Conservation (phyloP, 2,113 vertebrate species). For the Esox niger region DNA sequence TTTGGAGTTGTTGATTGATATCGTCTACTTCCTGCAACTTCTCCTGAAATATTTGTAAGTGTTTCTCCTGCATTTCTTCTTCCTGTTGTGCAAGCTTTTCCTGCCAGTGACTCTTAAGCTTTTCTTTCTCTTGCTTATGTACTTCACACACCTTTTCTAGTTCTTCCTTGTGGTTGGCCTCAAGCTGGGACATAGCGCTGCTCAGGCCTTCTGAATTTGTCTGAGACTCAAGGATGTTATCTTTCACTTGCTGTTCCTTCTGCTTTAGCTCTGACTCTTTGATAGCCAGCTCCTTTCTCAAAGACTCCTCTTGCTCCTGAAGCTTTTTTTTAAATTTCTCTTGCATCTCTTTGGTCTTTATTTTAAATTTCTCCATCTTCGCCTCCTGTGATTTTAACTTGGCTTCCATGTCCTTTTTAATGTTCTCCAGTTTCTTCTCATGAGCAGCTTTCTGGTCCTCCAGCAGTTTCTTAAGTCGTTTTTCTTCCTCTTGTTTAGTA, state of each 20-base stretch:
- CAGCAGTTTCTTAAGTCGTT: slow-evolving; percentile 68
- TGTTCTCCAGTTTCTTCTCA: slow-evolving; percentile 70
- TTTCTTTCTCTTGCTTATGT: slow-evolving; percentile 73
- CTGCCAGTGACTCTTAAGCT: slow-evolving; percentile 71
- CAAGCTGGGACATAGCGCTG: slow-evolving; percentile 80
- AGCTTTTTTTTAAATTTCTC: slow-evolving; percentile 86
- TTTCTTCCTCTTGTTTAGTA: slow-evolving; percentile 67
- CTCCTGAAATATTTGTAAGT: slow-evolving; percentile 74
- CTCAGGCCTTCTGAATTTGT: slow-evolving; percentile 81
- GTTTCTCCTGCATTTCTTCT: slow-evolving; percentile 79
- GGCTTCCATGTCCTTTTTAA: slow-evolving; percentile 77
- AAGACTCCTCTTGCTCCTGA: slow-evolving; percentile 82
- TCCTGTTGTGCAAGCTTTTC: slow-evolving; percentile 77
- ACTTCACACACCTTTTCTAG: slow-evolving; percentile 72
- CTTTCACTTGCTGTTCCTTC: slow-evolving; percentile 85
- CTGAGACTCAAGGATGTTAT: slow-evolving; percentile 83
- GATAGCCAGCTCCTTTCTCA: slow-evolving; percentile 84
- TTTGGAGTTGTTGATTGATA: slow-evolving; percentile 70
- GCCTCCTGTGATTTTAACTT: slow-evolving; percentile 84
- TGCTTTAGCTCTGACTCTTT: slow-evolving; percentile 80
- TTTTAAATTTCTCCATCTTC: slow-evolving; percentile 84
- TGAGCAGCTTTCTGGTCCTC: slow-evolving; percentile 72
- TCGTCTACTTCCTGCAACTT: slow-evolving; percentile 79
- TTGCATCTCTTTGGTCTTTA: slow-evolving; percentile 86
- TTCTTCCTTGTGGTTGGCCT: slow-evolving; percentile 84